Percentiles rank a stretch among this genome's conserved stretches.
These are phyloP conservation scores for Chrysogorgia sp. DNA, from an alignment of 92 coral and sea anemone species.

Conservation along the genomic window DNA sequence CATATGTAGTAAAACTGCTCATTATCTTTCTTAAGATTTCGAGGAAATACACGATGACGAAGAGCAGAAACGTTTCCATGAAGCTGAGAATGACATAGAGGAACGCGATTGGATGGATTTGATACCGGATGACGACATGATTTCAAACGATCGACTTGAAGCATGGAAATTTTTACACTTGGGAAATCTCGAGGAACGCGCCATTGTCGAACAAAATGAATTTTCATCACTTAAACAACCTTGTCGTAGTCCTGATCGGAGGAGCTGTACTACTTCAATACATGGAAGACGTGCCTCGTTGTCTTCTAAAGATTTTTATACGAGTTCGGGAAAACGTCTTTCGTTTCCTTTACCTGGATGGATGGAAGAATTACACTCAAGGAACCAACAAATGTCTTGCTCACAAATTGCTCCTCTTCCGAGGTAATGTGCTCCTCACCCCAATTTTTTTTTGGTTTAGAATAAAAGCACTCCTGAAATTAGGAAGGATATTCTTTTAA, in stretches of 20 bases:
- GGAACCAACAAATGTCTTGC: conserved; percentile 69
- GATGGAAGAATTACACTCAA: conserved; percentile 82
- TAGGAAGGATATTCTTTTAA: no score
- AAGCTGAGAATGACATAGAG: neutral
- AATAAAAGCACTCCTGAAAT: no score
- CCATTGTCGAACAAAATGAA: neutral
- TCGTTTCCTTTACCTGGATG: conserved; percentile 79
- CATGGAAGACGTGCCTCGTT: conserved; percentile 69
- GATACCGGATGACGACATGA: conserved; percentile 63
- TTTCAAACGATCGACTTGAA: conserved; percentile 80
- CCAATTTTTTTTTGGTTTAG: no score
- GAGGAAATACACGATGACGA: neutral
- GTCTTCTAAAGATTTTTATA: conserved; percentile 73
- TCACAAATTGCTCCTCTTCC: neutral
- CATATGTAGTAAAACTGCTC: no score
- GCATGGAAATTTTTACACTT: conserved; percentile 64
- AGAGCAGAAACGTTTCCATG: neutral
- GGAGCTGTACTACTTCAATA: conserved; percentile 47
- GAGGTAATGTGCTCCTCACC: no score
- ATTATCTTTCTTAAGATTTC: neutral
- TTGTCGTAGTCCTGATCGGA: conserved; percentile 55
- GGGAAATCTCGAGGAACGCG: conserved; percentile 8
- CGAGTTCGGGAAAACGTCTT: conserved; percentile 52
- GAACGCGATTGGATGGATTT: conserved; percentile 27
- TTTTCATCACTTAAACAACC: neutral